Conservation (phyloP, 2,888 invertebrate genomes). For the Melipona beecheii region DNA sequence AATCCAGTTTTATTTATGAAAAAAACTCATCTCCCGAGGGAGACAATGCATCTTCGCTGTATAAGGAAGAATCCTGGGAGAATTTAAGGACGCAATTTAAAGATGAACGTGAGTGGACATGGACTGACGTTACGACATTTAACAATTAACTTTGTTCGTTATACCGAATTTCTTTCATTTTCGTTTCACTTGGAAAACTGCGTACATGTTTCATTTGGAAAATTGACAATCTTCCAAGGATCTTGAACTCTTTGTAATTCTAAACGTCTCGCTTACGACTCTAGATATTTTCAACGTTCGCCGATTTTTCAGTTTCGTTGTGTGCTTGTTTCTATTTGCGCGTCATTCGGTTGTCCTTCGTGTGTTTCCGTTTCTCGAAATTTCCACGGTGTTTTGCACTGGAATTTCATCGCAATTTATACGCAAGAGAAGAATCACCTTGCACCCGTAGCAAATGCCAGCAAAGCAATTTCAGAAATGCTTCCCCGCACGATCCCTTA, state of each 20-base stretch:
- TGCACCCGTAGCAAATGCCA: slow-evolving; percentile 16
- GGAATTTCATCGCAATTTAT: slow-evolving; percentile 50
- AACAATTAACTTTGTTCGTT: no score
- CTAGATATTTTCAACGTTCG: no score
- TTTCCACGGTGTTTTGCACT: slow-evolving; percentile 27
- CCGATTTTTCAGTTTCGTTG: neutral
- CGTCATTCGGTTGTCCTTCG: neutral
- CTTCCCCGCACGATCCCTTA: slow-evolving; percentile 5
- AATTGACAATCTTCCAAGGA: no score
- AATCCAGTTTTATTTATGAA: slow-evolving; percentile 17
- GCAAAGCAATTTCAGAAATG: slow-evolving; percentile 32
- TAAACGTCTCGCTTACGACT: no score
- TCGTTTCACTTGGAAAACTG: no score
- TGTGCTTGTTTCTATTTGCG: no score
- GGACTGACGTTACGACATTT: slow-evolving; percentile 10
- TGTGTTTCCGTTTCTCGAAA: slow-evolving; percentile 18
- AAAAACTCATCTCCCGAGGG: slow-evolving; percentile 27
- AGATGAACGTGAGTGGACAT: slow-evolving; percentile 49
- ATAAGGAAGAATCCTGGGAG: neutral
- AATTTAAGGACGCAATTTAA: slow-evolving; percentile 32
- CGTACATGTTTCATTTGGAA: no score
- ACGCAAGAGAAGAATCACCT: slow-evolving; percentile 21
- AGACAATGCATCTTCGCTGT: slow-evolving; percentile 28
- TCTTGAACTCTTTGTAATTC: no score
- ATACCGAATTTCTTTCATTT: no score